Percentiles rank a stretch among this genome's conserved stretches.
Conservation (phyloP, 2,888 invertebrate genomes). For the Ormia ochracea region DNA sequence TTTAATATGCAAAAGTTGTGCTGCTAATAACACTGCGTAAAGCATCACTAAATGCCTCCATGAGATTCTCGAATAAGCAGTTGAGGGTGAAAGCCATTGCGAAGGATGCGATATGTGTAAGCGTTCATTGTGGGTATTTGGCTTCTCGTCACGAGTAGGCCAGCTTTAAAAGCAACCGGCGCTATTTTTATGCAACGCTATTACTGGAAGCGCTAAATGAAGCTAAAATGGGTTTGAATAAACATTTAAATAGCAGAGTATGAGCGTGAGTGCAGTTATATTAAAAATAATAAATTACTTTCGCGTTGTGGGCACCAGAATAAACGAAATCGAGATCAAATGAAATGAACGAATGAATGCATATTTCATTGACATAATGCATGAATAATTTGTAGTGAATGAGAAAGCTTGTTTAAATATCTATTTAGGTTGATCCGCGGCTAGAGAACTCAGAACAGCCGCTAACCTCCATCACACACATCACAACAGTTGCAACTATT, state of each 20-base stretch:
- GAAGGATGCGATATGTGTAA: too few species aligned
- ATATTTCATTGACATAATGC: conserved; percentile 23
- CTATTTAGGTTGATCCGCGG: neutral
- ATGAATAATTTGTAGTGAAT: conserved; percentile 17
- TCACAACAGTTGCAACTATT: neutral
- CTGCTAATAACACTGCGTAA: too few species aligned
- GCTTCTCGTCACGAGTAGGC: too few species aligned
- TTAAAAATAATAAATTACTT: conserved; percentile 19
- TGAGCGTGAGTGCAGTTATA: neutral
- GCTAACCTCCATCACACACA: neutral
- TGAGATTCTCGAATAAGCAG: too few species aligned
- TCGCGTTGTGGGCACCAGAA: neutral
- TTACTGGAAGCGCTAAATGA: neutral
- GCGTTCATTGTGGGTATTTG: too few species aligned
- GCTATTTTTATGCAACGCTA: too few species aligned
- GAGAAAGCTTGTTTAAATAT: conserved; percentile 15
- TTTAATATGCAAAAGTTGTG: too few species aligned
- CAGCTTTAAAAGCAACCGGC: too few species aligned
- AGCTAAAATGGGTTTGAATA: neutral
- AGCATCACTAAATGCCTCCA: too few species aligned
- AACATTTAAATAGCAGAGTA: too few species aligned
- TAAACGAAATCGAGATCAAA: conserved; percentile 10
- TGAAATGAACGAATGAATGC: conserved; percentile 10
- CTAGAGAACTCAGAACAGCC: neutral
- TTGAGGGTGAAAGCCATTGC: too few species aligned